Evolutionary conservation across 1,140 invertebrate genomes (phyloP), one percentile per base, ranked within the genome.

Genomic region (Lepidotrigona ventralis): DNA sequence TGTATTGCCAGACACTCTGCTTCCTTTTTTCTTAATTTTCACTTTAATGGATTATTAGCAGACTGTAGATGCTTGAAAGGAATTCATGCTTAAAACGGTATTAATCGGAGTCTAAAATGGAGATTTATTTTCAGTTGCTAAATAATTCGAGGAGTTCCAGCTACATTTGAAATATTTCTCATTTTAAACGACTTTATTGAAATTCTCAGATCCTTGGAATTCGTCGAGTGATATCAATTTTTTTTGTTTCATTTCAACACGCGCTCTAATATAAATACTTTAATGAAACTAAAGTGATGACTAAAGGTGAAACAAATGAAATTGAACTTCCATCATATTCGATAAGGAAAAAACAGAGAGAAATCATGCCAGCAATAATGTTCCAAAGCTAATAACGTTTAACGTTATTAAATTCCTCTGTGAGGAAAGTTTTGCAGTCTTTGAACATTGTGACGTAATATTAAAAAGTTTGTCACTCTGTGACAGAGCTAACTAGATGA

Each of bases 1-100:
- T 53, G 72, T 68, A 80, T 76, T 79, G 78, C 68, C 78, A 78
- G 23, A 78, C 58, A 56, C 64, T 64, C 77, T 73, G 76, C 81
- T 83, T 86, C 26, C 58, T 60, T 23, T n/a, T 12, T 11, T 3
- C 12, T 60, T n/a, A 60, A 60, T 60, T 60, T 23, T 60, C 58
- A n/a, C 3, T 0, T 0, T 60, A 60, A 60, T 60, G 23, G 58
- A 60, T 60, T 60, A n/a, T 60, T 60, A 60, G 23, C 23, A 12
- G 58, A 1, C 58, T 12, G 23, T 14, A n/a, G 58, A 60, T 4
- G 4, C 8, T 60, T 60, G 39, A 60, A 12, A 23, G 2, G 23
- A 60, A 60, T 60, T 23, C 23, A 60, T 60, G 4, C 2, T 12
- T 4, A 12, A n/a, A 60, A 60, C 21, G 23, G 23, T n/a, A 39